These are phyloP conservation scores for Bhutanitis thaidina DNA, from an alignment of 2,888 invertebrate genomes.

Conservation along the genomic window DNA sequence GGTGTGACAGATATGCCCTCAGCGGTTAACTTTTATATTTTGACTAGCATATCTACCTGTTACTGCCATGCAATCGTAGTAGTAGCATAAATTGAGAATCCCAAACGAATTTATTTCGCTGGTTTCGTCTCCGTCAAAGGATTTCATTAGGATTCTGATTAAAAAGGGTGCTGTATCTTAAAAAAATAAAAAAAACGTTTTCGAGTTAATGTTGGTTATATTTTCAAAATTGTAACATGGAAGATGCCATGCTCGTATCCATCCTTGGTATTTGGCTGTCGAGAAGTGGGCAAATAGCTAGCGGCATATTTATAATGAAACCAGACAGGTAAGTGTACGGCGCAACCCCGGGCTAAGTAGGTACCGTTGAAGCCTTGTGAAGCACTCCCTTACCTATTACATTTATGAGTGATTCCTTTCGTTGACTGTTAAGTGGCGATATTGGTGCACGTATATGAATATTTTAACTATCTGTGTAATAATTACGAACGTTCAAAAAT, in stretches of 20 bases:
- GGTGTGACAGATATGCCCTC: too few relatives aligned
- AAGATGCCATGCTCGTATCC: neutral
- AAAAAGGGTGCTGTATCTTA: too few relatives aligned
- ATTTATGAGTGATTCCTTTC: conserved; percentile 10
- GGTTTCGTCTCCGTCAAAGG: too few relatives aligned
- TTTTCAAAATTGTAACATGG: neutral
- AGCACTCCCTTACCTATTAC: conserved; percentile 3
- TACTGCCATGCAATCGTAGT: too few relatives aligned
- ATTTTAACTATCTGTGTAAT: neutral
- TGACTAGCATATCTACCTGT: too few relatives aligned
- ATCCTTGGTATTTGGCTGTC: neutral
- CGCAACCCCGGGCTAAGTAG: conserved; percentile 20
- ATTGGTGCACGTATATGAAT: neutral
- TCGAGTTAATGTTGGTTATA: neutral
- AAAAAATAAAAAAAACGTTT: too few relatives aligned
- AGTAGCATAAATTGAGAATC: too few relatives aligned
- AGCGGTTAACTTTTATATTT: too few relatives aligned
- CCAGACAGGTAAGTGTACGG: conserved; percentile 48
- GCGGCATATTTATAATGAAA: conserved; percentile 54
- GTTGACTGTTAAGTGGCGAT: neutral
- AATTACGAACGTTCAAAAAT: too few relatives aligned
- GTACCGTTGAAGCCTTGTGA: conserved; percentile 13
- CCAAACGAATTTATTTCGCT: too few relatives aligned
- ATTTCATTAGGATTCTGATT: too few relatives aligned
- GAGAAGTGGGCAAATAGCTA: conserved; percentile 41